Base-by-base conservation (phyloP, 2,797 vertebrate genomes). In the Danio tinwini region DNA sequence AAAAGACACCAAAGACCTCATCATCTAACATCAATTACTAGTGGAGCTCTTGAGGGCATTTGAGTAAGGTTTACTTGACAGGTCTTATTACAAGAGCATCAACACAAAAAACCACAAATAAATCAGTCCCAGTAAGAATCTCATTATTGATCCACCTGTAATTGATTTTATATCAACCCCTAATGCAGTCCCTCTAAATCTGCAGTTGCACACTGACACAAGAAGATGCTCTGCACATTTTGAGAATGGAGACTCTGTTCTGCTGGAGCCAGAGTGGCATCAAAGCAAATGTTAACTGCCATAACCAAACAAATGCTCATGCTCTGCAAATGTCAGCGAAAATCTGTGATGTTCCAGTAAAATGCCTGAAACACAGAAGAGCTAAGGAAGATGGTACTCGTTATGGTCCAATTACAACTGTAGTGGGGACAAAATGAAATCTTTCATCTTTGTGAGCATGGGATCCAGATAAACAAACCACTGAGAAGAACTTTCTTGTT, bases 261-360 rank as follows among this genome's bases (percentile, higher is more conserved):
- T 47, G 50, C 69, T 55, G 50, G 69, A 64, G 61, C 45, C 45
- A 70, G n/a, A 29, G 67, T 37, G 21, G 40, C 47, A 71, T 61
- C 58, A 71, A 78, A 71, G 76, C 59, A 80, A 80, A 80, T 73
- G 77, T 73, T 65, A 80, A 80, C 68, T 56, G 69, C 77, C 77
- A 73, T 80, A 65, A 56, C 59, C 64, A 65, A 73, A 80, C 59
- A 73, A 64, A 73, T 56, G 50, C 59, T 55, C 19, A 55, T 56
- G 49, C 40, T 56, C 50, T 56, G 59, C 42, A 80, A 73, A 80
- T 73, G 77, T 73, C 77, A 80, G 40, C 50, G 45, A 39, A 80
- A 64, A 73, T 80, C 59, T 80, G 73, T 73, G 77, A 80, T 40
- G 77, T 55, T 80, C 40, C 12, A 44, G 39, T 17, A 64, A 63